A percentile compares a stretch with the other conserved stretches of the same genome.
Conservation (phyloP, 1,140 invertebrate species). For the Dendroctonus ponderosae region DNA sequence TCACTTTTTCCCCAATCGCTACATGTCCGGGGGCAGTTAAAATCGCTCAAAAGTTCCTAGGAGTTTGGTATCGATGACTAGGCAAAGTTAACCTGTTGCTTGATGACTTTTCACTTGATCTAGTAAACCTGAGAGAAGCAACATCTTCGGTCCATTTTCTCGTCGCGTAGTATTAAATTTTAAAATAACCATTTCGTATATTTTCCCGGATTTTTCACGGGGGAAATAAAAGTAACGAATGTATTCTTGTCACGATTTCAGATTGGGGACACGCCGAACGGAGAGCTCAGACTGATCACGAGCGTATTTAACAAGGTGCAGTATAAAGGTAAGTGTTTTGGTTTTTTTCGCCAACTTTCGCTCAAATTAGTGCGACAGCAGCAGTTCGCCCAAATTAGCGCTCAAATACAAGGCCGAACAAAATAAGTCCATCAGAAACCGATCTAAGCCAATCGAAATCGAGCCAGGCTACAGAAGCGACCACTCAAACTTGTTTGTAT, state of each 20-base stretch:
- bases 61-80: no score
- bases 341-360: background rate
- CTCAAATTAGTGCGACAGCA: background rate
- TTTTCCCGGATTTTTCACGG: constrained; percentile 18
- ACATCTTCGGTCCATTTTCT: background rate
- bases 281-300: constrained; percentile 81
- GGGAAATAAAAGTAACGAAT: constrained; percentile 33
- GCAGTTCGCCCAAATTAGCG: no score
- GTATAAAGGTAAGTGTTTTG: constrained; percentile 67
- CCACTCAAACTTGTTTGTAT: background rate
- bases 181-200: constrained; percentile 21
- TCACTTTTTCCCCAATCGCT: no score
- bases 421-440: no score
- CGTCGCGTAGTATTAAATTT: constrained; percentile 19
- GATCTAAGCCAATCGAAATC: no score
- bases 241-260: constrained; percentile 56
- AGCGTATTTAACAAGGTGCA: constrained; percentile 80
- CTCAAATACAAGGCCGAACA: no score
- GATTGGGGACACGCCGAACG: constrained; percentile 82
- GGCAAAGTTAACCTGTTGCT: no score
- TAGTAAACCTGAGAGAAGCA: no score
- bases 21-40: no score
- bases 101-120: no score
- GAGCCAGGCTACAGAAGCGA: no score
- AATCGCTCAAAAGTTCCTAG: no score